Evolutionary conservation across 2,888 invertebrate species (phyloP).

Genomic region (Altica lythri): DNA sequence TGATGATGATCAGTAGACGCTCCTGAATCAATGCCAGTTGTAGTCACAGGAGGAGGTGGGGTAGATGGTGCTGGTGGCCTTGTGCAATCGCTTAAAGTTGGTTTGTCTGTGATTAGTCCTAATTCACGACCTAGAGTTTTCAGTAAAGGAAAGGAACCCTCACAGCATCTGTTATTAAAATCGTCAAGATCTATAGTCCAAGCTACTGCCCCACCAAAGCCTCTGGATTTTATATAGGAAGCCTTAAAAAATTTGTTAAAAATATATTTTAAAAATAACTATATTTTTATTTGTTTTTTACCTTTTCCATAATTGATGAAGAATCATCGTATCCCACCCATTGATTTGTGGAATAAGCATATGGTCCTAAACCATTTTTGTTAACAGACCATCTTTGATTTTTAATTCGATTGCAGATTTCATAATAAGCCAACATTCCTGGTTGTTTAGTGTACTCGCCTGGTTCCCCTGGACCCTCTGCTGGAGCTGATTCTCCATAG

Average conservation of each 20-base stretch:
- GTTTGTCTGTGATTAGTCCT: conserved; percentile 63
- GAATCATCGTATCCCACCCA: conserved; percentile 91
- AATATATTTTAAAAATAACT: not conserved
- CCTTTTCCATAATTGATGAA: conserved; percentile 76
- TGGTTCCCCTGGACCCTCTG: conserved; percentile 76
- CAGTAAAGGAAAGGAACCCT: conserved; percentile 77
- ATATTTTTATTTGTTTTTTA: no score
- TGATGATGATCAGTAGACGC: conserved; percentile 42
- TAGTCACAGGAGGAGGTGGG: conserved; percentile 75
- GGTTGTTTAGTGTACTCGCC: conserved; percentile 85
- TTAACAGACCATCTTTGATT: conserved; percentile 71
- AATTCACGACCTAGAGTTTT: conserved; percentile 78
- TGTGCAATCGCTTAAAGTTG: conserved; percentile 66
- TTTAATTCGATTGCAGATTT: conserved; percentile 76
- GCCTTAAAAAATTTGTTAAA: conserved; percentile 58
- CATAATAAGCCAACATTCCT: conserved; percentile 86
- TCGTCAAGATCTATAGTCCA: conserved; percentile 91
- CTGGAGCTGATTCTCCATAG: conserved; percentile 65
- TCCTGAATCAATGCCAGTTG: conserved; percentile 68
- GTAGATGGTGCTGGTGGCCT: conserved; percentile 75
- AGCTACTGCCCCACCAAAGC: conserved; percentile 80
- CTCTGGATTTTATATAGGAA: conserved; percentile 72
- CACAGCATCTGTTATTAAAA: conserved; percentile 82
- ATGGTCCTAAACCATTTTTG: conserved; percentile 70
- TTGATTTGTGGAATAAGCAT: conserved; percentile 77